Base-by-base conservation (phyloP, 2,888 invertebrate species). In the Bombylius discolor region DNA sequence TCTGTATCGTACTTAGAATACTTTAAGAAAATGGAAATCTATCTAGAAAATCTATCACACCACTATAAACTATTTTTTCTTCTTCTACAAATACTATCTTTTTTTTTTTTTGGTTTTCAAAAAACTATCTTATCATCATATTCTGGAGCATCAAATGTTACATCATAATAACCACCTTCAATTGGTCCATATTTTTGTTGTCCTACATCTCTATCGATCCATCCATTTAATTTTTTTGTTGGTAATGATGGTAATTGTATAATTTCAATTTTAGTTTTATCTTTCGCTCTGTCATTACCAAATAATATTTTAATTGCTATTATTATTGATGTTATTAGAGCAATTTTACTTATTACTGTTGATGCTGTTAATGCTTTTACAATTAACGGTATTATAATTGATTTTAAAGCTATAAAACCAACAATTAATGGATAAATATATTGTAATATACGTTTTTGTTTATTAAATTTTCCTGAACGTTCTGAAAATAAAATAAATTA, bases 301-400 rank as follows among this genome's bases (percentile, higher is more conserved):
- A 42, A 42, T 11, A 42, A 11, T 11, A 42, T 5, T 59, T 68
- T 71, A 6, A 71, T 47, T 9, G 67, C 69, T 57, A 73, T 44
- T 1, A 73, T 45, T 5, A 66, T 67, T 2, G 71, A 68, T 12
- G 67, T 64, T 9, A 67, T 60, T 46, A 73, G 58, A 2, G 73
- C 71, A 42, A 73, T 66, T 66, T 73, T 73, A 47, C 70, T 70
- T 66, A 73, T 68, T 34, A 73, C 63, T 61, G 72, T 70, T 6
- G 73, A 69, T 14, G 72, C 67, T 1, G 85, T 83, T 59, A 87
- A 69, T 3, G 81, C 78, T 64, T 87, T 87, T 53, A 88, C 67
- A 0, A 83, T 79, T 44, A 85, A 71, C 0, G 87, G 86, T 51
- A 87, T 71, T 9, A 87, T 64, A 4, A 88, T 69, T 44, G 82